Evolutionary conservation across 2,797 vertebrate genomes (phyloP), one percentile per base, ranked within the genome.

Genomic region (Malacoctenus gilli): DNA sequence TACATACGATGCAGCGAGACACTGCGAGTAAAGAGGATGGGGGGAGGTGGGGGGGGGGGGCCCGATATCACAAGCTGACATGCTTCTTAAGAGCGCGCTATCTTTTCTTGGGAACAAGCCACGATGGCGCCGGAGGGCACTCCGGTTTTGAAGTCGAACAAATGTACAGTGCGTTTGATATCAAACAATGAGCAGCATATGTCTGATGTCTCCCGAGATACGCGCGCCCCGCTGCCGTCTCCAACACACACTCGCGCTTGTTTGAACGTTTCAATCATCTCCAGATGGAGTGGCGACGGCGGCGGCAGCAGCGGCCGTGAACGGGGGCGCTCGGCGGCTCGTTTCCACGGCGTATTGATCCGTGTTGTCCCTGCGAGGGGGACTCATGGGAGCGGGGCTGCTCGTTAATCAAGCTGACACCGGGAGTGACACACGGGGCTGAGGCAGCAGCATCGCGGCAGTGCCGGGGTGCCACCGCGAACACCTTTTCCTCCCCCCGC

Each of bases 341-440:
- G 46, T 46, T 62, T 68, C 71, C 70, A 64, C 16, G 44, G 49
- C 7, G 48, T 62, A 89, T 85, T 73, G 85, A 88, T 87, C 82
- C 50, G 59, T 1, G 40, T 42, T 36, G 77, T 78, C 71, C 67
- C 76, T 15, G 42, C 28, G 57, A 75, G 56, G 62, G 50, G 47
- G 44, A 28, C 74, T 59, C 68, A 13, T 15, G 77, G 59, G 64
- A 68, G 65, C 62, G 42, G 2, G 28, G 42, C n/a, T 57, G 37
- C 67, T 83, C 83, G 80, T 87, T 86, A 85, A 83, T 88, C 86
- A 88, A 58, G 49, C 64, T 59, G 81, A 82, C 71, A 72, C 48
- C 31, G 31, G 4, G 70, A 71, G 57, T 79, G 81, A 72, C 80
- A 74, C 63, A 13, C 9, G 1, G 62, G 59, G 76, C 76, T 68